phyloP scores from a whole-genome alignment of 2,888 invertebrate species.

The Tuta absoluta region DNA sequence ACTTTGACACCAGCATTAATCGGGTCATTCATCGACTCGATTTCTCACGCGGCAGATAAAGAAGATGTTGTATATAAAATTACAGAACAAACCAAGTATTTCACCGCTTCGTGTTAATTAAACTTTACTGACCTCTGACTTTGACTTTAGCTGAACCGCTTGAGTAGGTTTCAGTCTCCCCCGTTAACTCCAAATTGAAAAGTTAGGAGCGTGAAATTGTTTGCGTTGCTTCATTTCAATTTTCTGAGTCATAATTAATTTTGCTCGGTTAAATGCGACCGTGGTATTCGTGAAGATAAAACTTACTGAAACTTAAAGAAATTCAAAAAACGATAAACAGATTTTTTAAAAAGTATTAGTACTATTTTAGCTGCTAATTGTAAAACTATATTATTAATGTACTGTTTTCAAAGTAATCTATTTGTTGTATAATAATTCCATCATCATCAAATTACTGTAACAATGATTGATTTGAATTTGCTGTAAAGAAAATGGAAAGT shows the following conservation, averaged over 20 bases:
- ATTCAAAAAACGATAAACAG: no score
- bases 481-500: background rate
- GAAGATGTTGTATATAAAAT: no score
- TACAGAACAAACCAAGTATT: no score
- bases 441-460: constrained; percentile 1
- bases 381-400: no score
- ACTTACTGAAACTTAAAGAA: background rate
- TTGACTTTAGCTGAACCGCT: background rate
- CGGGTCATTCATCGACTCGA: no score
- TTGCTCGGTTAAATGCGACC: background rate
- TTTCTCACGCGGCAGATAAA: no score
- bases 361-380: no score
- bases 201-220: constrained; percentile 8
- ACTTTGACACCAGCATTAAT: no score
- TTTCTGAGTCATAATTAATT: constrained; percentile 3
- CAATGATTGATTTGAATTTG: background rate
- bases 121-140: constrained; percentile 2
- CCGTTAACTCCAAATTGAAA: constrained; percentile 8
- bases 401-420: no score
- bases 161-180: background rate
- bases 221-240: constrained; percentile 1
- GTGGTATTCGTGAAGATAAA: background rate
- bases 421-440: no score
- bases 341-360: no score
- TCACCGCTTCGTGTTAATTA: background rate